phyloP scores from a whole-genome alignment of 2,888 invertebrate genomes.

The Drosophila nr. medialis region DNA sequence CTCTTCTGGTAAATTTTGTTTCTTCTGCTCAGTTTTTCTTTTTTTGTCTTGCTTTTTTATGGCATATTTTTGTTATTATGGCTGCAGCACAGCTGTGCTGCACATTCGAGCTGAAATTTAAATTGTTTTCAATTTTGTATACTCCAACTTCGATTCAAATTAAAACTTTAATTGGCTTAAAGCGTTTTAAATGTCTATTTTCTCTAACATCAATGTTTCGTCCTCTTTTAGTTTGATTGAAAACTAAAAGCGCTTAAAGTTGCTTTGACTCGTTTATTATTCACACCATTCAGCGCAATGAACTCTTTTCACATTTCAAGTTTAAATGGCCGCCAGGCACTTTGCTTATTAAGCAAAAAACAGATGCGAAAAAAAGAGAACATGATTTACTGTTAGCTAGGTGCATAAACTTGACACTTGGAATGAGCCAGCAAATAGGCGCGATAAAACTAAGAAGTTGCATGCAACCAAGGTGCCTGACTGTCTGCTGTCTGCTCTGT shows the following conservation, averaged over 20 bases:
- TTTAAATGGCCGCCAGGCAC: conserved; percentile 76
- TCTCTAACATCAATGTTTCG: not conserved
- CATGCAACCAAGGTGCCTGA: conserved; percentile 39
- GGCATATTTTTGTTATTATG: conserved; percentile 4
- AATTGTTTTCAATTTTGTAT: not conserved
- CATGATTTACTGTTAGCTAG: conserved; percentile 30
- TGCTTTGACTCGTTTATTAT: conserved; percentile 38
- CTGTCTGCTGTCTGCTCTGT: conserved; percentile 25
- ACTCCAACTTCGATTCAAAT: not conserved
- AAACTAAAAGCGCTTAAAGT: conserved; percentile 30
- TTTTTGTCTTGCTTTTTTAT: conserved; percentile 2
- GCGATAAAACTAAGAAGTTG: conserved; percentile 43
- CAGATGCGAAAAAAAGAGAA: conserved; percentile 10
- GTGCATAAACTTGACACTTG: conserved; percentile 39
- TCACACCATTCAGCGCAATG: conserved; percentile 69
- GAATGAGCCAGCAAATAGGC: conserved; percentile 18
- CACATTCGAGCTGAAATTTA: conserved; percentile 3
- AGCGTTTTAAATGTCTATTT: not conserved
- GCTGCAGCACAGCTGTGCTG: conserved; percentile 18
- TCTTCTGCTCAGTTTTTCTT: not conserved
- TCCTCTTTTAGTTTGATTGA: no score
- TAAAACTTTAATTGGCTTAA: not conserved
- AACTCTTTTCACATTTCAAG: conserved; percentile 73
- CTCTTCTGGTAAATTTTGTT: conserved; percentile 9
- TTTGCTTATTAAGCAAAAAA: conserved; percentile 68